Evolutionary conservation across 1,140 invertebrate genomes (phyloP).

Genomic region (Platorchestia sp.): DNA sequence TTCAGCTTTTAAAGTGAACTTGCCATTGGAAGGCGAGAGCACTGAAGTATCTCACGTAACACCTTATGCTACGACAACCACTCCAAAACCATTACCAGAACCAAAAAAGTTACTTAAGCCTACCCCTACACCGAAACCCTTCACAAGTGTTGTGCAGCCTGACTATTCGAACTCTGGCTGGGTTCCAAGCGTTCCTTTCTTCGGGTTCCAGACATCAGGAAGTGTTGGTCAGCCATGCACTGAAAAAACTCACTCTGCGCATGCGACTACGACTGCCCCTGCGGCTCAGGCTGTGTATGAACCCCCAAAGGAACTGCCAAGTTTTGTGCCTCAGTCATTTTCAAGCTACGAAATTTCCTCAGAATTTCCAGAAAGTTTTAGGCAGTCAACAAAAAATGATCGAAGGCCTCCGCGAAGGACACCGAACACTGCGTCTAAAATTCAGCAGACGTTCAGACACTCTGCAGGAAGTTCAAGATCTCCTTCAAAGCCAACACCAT

Average conservation of each 20-base stretch:
- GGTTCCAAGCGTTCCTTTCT: slow-evolving; percentile 7
- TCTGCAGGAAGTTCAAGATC: background rate
- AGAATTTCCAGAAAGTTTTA: background rate
- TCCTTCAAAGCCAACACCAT: background rate
- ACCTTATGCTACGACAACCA: background rate
- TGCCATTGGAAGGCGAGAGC: slow-evolving; percentile 30
- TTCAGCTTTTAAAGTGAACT: slow-evolving; percentile 27
- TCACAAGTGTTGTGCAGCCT: background rate
- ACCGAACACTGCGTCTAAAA: background rate
- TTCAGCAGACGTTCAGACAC: background rate
- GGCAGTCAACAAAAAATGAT: background rate
- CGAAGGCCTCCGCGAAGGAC: background rate
- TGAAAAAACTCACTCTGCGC: background rate
- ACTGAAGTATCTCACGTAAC: background rate
- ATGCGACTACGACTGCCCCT: background rate
- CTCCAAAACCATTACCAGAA: background rate
- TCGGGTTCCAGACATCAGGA: background rate
- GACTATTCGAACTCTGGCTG: background rate
- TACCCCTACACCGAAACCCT: background rate
- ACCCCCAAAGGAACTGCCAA: background rate
- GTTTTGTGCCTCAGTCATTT: background rate
- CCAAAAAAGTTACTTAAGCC: background rate
- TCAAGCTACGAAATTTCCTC: background rate
- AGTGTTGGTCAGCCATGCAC: background rate
- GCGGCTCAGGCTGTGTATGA: background rate